These are phyloP conservation scores for Tragelaphus buxtoni DNA, from an alignment of 2,113 vertebrate genomes.

Conservation along the genomic window DNA sequence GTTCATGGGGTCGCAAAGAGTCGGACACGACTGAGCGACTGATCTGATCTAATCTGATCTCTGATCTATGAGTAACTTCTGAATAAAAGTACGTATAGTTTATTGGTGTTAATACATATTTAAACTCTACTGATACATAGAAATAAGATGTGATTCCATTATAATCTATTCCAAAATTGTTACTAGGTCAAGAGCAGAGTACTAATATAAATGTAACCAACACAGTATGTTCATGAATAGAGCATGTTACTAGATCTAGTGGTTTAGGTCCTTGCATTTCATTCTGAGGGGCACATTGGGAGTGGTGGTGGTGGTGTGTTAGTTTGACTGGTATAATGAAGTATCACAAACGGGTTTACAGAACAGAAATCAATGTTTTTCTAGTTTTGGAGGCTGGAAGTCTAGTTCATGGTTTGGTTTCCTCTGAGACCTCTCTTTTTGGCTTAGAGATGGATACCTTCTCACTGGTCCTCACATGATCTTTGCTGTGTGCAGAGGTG, in stretches of 20 bases:
- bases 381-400: background rate
- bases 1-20: too few relatives aligned
- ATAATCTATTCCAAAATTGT: background rate
- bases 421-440: background rate
- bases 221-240: background rate
- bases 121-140: background rate
- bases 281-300: background rate
- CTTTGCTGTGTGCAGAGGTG: background rate
- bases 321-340: background rate
- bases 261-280: background rate
- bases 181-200: background rate
- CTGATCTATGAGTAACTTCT: background rate
- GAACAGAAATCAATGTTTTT: background rate
- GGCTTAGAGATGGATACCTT: background rate
- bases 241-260: background rate
- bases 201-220: background rate
- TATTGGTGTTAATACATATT: background rate
- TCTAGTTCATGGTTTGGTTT: background rate
- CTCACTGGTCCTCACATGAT: background rate
- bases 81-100: background rate
- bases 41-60: too few relatives aligned
- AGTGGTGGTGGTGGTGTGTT: background rate
- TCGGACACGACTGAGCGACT: too few relatives aligned
- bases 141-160: background rate
- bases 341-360: background rate